These are phyloP conservation scores for Drosophila hawaiiensis DNA, from an alignment of 2,888 invertebrate species.

Conservation along the genomic window DNA sequence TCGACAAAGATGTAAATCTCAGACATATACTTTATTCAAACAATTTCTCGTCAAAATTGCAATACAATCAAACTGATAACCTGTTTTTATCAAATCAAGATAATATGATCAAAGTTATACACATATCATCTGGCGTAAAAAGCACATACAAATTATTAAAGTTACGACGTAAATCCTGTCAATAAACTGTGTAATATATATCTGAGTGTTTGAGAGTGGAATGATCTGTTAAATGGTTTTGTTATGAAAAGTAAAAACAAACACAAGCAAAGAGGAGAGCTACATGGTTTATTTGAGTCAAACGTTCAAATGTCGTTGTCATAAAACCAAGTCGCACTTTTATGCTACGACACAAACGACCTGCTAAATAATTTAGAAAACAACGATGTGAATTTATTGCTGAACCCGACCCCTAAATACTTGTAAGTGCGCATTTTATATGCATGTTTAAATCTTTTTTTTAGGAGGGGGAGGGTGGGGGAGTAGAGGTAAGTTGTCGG, in stretches of 20 bases:
- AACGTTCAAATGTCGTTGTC: conserved; percentile 44
- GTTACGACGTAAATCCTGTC: conserved; percentile 51
- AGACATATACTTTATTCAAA: neutral
- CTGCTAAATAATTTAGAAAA: conserved; percentile 65
- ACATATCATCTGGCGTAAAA: conserved; percentile 22
- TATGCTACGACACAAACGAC: conserved; percentile 44
- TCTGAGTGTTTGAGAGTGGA: conserved; percentile 40
- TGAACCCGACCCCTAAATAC: conserved; percentile 53
- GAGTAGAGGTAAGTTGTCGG: neutral
- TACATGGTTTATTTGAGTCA: conserved; percentile 26
- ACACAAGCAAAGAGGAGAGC: conserved; percentile 8
- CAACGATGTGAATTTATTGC: conserved; percentile 37
- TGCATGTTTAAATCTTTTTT: neutral
- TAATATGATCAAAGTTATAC: conserved; percentile 19
- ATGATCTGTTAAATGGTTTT: conserved; percentile 53
- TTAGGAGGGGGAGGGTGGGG: neutral
- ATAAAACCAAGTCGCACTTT: conserved; percentile 49
- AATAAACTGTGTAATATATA: conserved; percentile 61
- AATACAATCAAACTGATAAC: neutral
- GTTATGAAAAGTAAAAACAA: conserved; percentile 19
- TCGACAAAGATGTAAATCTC: neutral
- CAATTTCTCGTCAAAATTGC: conserved; percentile 3
- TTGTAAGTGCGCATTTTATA: neutral
- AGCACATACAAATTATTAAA: conserved; percentile 36
- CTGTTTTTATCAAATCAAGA: neutral